Evolutionary conservation across 1,140 invertebrate genomes (phyloP).

Genomic region (Pseudomyrmex dendroicus): DNA sequence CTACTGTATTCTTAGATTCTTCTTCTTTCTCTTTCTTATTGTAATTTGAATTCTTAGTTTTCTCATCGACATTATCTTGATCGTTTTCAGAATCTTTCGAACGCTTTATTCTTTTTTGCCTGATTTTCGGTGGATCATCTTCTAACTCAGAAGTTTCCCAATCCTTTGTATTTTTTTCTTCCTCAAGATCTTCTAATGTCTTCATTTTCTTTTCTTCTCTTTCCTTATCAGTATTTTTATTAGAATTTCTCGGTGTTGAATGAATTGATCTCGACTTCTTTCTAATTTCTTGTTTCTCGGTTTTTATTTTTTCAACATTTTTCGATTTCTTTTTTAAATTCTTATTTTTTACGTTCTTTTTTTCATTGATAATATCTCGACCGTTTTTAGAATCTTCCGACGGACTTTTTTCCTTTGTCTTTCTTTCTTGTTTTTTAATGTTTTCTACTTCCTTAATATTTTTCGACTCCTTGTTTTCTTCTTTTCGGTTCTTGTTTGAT

Average conservation of each 20-base stretch:
- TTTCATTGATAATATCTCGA: constrained; percentile 4
- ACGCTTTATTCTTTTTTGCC: constrained; percentile 1
- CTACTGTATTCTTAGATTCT: too few relatives aligned
- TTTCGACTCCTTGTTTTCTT: constrained; percentile 24
- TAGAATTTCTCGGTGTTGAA: too few relatives aligned
- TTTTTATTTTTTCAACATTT: constrained; percentile 2
- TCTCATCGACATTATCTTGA: constrained; percentile 6
- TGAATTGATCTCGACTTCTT: too few relatives aligned
- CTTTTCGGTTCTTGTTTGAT: constrained; percentile 20
- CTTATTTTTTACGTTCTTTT: constrained; percentile 1
- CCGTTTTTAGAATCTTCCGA: constrained; percentile 7
- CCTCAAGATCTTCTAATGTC: too few relatives aligned
- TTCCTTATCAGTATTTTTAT: too few relatives aligned
- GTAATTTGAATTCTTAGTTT: constrained; percentile 23
- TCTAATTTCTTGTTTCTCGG: too few relatives aligned
- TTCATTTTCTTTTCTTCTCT: too few relatives aligned
- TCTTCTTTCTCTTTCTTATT: constrained; percentile 28
- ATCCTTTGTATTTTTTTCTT: too few relatives aligned
- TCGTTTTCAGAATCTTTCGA: constrained; percentile 10
- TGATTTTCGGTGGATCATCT: too few relatives aligned
- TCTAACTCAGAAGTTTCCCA: too few relatives aligned
- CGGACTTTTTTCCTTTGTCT: not conserved
- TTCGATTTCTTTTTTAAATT: not conserved
- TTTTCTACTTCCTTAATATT: constrained; percentile 15
- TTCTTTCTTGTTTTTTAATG: not conserved